Evolutionary conservation across 2,113 vertebrate genomes (phyloP), one percentile per base, ranked within the genome.

Genomic region (Mustela lutreola): DNA sequence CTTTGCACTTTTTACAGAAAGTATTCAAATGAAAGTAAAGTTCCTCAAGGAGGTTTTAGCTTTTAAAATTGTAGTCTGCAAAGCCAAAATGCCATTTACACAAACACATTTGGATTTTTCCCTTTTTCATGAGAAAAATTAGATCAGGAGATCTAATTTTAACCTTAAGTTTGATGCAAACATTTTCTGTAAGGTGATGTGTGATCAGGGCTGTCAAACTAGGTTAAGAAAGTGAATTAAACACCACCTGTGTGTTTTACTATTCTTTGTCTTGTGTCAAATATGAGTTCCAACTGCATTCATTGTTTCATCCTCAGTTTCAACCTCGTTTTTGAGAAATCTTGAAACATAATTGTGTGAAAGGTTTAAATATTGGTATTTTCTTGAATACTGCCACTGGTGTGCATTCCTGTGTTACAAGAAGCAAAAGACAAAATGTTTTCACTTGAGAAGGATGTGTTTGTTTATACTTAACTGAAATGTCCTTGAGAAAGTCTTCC

Each of bases 1-100:
- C 42, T 97, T 97, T 98, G 95, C 73, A 75, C 97, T 98, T 97
- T 0, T 73, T 97, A 97, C 42, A 78, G 96, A 95, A 98, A 95
- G 93, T 98, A 98, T 97, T 98, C 98, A 97, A 96, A 63, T 97
- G 96, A 98, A 99, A 98, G 85, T 96, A 98, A 97, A 87, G 8
- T 96, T 98, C 96, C 75, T 98, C 80, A 94, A 84, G 80, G 65
- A 95, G 58, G 73, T 88, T 91, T 97, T 89, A 95, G 60, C 19
- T 97, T 97, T 96, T 94, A 76, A 95, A 96, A 83, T 96, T 92
- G 58, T 86, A 95, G 92, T 95, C 83, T 92, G 2, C 42, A 9
- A 96, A 97, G 89, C 67, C 56, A 97, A 97, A 97, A 94, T 50
- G 36, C 22, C 18, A 83, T 88, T 95, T 93, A 85, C 70, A 98